phyloP scores from a whole-genome alignment of 2,888 invertebrate genomes.

The Rhagophthalmus giganteus region DNA sequence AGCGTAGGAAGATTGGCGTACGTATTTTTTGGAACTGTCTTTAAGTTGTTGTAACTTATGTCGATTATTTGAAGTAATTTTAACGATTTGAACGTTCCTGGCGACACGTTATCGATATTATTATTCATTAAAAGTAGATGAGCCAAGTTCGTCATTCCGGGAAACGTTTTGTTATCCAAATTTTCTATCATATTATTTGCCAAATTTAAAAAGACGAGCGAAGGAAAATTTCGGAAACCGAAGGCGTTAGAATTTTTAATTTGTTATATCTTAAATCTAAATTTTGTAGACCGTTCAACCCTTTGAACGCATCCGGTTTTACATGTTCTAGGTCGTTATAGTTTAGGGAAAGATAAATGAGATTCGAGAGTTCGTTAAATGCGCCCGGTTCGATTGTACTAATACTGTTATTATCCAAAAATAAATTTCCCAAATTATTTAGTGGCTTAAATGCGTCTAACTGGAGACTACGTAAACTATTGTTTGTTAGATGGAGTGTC shows the following conservation, averaged over 20 bases:
- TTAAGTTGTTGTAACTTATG: conserved; percentile 1
- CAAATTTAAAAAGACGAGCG: not conserved
- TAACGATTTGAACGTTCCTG: conserved; percentile 2
- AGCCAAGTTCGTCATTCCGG: not conserved
- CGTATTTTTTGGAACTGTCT: not conserved
- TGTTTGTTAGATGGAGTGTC: too few relatives aligned
- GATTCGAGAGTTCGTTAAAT: conserved; percentile 1
- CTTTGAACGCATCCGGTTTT: not conserved
- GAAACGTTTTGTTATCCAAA: not conserved
- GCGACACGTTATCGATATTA: not conserved
- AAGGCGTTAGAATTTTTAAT: not conserved
- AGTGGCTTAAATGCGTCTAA: too few relatives aligned
- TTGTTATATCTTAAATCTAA: not conserved
- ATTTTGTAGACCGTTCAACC: not conserved
- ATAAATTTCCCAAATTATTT: too few relatives aligned
- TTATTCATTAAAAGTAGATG: not conserved
- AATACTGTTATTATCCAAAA: too few relatives aligned
- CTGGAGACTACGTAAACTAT: too few relatives aligned
- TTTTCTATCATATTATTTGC: not conserved
- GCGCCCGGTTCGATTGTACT: too few relatives aligned
- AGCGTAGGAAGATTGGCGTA: not conserved
- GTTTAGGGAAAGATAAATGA: not conserved
- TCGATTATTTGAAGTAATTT: not conserved
- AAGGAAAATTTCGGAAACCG: not conserved
- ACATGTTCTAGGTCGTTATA: not conserved